Percentiles rank a stretch among this genome's conserved stretches.
These are phyloP conservation scores for Tupaia tana DNA, from an alignment of 2,113 vertebrate genomes.

Conservation along the genomic window DNA sequence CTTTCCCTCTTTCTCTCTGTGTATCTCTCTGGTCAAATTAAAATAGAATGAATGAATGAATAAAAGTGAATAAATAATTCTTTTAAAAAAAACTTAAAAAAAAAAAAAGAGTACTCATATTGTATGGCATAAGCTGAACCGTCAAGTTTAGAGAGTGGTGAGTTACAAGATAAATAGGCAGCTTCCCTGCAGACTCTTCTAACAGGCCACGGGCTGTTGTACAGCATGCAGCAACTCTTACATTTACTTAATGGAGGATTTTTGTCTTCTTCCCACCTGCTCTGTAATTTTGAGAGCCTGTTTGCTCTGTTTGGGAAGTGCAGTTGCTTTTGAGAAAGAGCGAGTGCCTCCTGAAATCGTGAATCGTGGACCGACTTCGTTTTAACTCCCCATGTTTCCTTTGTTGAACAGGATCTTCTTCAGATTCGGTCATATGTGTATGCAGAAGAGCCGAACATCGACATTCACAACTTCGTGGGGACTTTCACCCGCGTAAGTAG, in stretches of 20 bases:
- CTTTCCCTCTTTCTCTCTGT: too few relatives aligned
- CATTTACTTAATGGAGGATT: neutral
- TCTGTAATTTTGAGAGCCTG: neutral
- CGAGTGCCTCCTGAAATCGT: neutral
- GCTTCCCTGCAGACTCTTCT: fast-evolving
- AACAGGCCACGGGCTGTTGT: fast-evolving
- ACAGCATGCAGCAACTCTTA: fast-evolving
- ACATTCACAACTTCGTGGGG: slow-evolving; percentile 98
- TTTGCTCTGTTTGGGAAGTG: neutral
- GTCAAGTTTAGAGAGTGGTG: fast-evolving
- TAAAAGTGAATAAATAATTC: too few relatives aligned
- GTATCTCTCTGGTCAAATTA: too few relatives aligned
- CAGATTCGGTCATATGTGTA: slow-evolving; percentile 95
- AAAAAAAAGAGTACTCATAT: too few relatives aligned
- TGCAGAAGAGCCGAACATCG: slow-evolving; percentile 97
- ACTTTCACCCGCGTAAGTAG: slow-evolving; percentile 96
- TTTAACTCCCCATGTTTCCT: neutral
- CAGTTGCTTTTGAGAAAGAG: neutral
- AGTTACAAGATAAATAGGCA: fast-evolving
- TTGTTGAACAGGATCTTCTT: slow-evolving; percentile 91
- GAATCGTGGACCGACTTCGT: fast-evolving
- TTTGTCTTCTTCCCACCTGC: neutral
- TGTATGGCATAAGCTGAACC: fast-evolving
- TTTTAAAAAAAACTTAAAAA: too few relatives aligned
- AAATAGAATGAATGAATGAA: too few relatives aligned